phyloP scores from a whole-genome alignment of 2,888 invertebrate genomes.

The Oxytorus armatus region DNA sequence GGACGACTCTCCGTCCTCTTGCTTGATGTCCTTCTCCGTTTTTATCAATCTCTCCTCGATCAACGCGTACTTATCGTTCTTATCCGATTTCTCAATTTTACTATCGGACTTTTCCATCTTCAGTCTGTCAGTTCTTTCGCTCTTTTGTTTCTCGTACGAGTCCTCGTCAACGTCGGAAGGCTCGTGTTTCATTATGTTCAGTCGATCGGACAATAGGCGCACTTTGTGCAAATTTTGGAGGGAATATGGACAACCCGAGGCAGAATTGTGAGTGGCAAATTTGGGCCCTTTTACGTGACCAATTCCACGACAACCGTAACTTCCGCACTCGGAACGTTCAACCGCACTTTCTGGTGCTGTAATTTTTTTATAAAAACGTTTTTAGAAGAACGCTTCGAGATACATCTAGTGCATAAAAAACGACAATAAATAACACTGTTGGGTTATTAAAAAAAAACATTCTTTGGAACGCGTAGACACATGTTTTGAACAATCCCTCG shows the following conservation, averaged over 20 bases:
- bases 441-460: too few relatives aligned
- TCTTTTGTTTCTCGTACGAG: slow-evolving; percentile 74
- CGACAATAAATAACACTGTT: too few relatives aligned
- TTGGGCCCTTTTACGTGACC: slow-evolving; percentile 94
- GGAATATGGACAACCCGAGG: slow-evolving; percentile 92
- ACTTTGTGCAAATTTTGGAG: slow-evolving; percentile 86
- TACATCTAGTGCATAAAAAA: too few relatives aligned
- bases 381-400: too few relatives aligned
- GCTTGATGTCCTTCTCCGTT: slow-evolving; percentile 78
- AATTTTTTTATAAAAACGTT: too few relatives aligned
- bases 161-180: slow-evolving; percentile 81
- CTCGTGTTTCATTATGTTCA: slow-evolving; percentile 84
- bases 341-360: slow-evolving; percentile 88
- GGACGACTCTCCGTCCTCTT: slow-evolving; percentile 80
- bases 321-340: slow-evolving; percentile 90
- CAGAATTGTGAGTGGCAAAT: slow-evolving; percentile 89
- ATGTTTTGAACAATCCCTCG: too few relatives aligned
- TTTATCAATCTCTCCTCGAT: slow-evolving; percentile 77
- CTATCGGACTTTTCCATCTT: slow-evolving; percentile 78
- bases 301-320: slow-evolving; percentile 94
- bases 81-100: slow-evolving; percentile 65
- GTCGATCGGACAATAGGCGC: slow-evolving; percentile 85
- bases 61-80: slow-evolving; percentile 62
- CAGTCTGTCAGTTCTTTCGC: slow-evolving; percentile 79
- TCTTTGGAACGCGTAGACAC: too few relatives aligned